A percentile compares a stretch with the other conserved stretches of the same genome.
Evolutionary conservation across 2,113 vertebrate species (phyloP).

Genomic region (Litocranius walleri): DNA sequence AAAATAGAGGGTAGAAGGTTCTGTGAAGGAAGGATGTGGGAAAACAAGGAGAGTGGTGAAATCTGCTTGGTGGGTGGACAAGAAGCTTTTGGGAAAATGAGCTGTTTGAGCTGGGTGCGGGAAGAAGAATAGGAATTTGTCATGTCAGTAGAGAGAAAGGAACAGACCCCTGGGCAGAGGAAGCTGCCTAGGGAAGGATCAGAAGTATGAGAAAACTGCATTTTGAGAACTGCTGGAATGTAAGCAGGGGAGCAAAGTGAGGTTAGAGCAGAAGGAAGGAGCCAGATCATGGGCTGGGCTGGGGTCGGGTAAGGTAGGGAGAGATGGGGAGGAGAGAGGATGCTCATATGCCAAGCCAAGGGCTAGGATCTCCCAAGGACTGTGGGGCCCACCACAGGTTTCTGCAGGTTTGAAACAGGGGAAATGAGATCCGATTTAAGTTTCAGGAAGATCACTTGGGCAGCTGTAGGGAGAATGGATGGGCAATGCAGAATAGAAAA

Average conservation of each 20-base stretch:
- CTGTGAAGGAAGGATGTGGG: neutral
- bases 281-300: neutral
- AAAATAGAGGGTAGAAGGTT: neutral
- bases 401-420: neutral
- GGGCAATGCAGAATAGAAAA: neutral
- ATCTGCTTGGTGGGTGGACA: neutral
- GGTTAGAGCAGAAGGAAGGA: neutral
- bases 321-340: accelerated
- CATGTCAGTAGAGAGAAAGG: neutral
- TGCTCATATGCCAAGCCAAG: neutral
- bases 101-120: neutral
- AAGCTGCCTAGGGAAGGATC: neutral
- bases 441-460: neutral
- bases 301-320: neutral
- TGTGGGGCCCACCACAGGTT: neutral
- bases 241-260: neutral
- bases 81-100: neutral
- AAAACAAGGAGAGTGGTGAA: neutral
- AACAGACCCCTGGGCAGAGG: neutral
- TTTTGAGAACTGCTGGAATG: neutral
- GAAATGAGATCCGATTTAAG: neutral
- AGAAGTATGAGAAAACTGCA: neutral
- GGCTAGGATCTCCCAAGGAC: neutral
- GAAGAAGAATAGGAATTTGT: neutral
- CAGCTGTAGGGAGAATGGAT: neutral